These are phyloP conservation scores for Phocoena phocoena DNA, from an alignment of 2,113 vertebrate genomes.

Conservation along the genomic window DNA sequence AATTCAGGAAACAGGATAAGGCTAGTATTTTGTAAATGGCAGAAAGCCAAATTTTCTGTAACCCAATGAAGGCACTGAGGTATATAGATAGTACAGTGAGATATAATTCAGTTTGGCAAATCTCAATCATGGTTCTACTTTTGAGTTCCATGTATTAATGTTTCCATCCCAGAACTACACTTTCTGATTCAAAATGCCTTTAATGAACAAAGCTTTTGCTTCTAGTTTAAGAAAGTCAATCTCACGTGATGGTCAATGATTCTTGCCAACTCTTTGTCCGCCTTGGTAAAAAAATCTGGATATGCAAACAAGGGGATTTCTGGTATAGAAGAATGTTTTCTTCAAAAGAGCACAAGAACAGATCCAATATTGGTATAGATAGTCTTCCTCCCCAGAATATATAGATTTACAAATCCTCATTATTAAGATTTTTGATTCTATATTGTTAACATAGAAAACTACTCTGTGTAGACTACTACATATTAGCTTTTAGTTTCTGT, in stretches of 20 bases:
- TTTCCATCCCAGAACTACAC: neutral
- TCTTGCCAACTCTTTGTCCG: slow-evolving; percentile 55
- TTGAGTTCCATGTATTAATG: neutral
- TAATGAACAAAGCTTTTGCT: neutral
- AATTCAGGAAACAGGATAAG: slow-evolving; percentile 9
- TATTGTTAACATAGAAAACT: neutral
- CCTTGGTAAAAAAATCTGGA: slow-evolving; percentile 62
- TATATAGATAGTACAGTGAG: neutral
- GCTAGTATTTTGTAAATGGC: slow-evolving; percentile 13
- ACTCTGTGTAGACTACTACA: neutral
- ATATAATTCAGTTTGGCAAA: neutral
- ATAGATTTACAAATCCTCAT: neutral
- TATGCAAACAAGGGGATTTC: slow-evolving; percentile 44
- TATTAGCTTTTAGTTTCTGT: neutral
- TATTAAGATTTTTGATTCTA: neutral
- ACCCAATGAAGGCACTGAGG: neutral
- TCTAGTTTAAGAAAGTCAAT: neutral
- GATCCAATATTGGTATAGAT: neutral
- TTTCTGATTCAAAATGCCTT: neutral
- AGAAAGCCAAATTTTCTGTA: neutral
- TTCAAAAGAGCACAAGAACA: slow-evolving; percentile 63
- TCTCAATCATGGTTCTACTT: neutral
- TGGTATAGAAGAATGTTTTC: slow-evolving; percentile 51
- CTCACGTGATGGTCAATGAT: slow-evolving; percentile 70
- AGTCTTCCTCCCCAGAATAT: neutral